Percentiles rank a stretch among this genome's conserved stretches.
phyloP scores from a whole-genome alignment of 1,140 invertebrate genomes.

The Aphelinus certus region DNA sequence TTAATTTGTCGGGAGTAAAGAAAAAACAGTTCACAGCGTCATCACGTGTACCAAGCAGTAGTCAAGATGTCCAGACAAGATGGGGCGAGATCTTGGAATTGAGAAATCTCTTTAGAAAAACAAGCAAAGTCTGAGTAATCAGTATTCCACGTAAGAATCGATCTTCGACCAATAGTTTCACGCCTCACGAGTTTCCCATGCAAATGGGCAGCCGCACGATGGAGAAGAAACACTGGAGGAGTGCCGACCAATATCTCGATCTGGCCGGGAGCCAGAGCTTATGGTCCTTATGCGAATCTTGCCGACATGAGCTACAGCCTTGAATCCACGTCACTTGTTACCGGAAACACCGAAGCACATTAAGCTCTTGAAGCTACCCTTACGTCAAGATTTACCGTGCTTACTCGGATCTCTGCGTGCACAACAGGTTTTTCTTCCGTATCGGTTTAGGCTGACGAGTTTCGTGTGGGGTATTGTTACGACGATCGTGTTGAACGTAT shows the following conservation, averaged over 20 bases:
- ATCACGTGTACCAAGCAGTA: too few relatives aligned
- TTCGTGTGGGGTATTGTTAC: too few relatives aligned
- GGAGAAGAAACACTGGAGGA: slow-evolving; percentile 48
- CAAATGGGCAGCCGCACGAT: slow-evolving; percentile 45
- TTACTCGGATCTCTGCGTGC: background rate
- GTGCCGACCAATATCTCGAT: slow-evolving; percentile 48
- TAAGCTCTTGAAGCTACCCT: slow-evolving; percentile 24
- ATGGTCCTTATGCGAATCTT: slow-evolving; percentile 40
- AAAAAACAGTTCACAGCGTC: too few relatives aligned
- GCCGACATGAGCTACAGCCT: slow-evolving; percentile 39
- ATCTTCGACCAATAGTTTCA: slow-evolving; percentile 56
- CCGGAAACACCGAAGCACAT: slow-evolving; percentile 33
- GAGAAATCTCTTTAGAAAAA: background rate
- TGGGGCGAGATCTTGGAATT: background rate
- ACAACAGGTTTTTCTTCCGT: too few relatives aligned
- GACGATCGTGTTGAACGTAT: too few relatives aligned
- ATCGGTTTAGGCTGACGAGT: too few relatives aligned
- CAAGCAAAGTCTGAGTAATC: background rate
- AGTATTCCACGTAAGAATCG: slow-evolving; percentile 38
- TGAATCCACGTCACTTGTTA: slow-evolving; percentile 11
- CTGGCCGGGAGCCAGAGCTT: slow-evolving; percentile 53
- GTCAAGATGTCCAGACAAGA: background rate
- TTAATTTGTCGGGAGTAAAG: too few relatives aligned
- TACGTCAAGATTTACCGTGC: background rate
- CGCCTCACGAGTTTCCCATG: slow-evolving; percentile 56